phyloP scores from a whole-genome alignment of 2,797 vertebrate genomes.

The Sebastiscus albofasciatus region DNA sequence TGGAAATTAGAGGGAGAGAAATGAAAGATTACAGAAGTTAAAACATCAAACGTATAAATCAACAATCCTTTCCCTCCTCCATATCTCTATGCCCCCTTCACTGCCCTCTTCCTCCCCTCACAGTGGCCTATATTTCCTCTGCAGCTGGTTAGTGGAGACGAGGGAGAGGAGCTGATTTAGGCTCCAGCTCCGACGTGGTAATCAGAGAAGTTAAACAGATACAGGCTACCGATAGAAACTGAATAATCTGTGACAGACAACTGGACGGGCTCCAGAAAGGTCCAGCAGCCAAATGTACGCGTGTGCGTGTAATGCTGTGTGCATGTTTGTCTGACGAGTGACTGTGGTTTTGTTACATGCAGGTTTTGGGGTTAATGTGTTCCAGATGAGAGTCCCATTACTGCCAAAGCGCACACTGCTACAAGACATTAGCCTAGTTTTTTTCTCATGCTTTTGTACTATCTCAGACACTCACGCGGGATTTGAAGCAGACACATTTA shows the following conservation, averaged over 20 bases:
- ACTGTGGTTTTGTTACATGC: slow-evolving; percentile 60
- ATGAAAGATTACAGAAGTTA: background rate
- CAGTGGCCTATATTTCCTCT: slow-evolving; percentile 57
- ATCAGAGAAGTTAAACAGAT: slow-evolving; percentile 68
- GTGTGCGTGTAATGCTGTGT: background rate
- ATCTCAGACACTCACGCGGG: background rate
- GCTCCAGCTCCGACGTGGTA: slow-evolving; percentile 39
- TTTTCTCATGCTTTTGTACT: slow-evolving; percentile 2
- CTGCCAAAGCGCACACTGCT: slow-evolving; percentile 49
- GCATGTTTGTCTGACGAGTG: slow-evolving; percentile 32
- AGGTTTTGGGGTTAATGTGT: slow-evolving; percentile 70
- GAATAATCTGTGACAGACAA: slow-evolving; percentile 46
- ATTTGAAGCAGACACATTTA: background rate
- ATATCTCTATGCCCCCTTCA: background rate
- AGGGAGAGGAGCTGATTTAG: slow-evolving; percentile 58
- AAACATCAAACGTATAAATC: slow-evolving; percentile 14
- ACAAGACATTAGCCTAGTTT: slow-evolving; percentile 58
- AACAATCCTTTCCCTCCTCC: background rate
- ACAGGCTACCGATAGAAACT: slow-evolving; percentile 46
- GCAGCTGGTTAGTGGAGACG: slow-evolving; percentile 53
- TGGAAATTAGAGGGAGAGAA: background rate
- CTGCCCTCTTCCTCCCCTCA: slow-evolving; percentile 32
- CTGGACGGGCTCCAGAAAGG: slow-evolving; percentile 33
- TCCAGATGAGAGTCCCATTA: slow-evolving; percentile 65
- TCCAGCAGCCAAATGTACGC: slow-evolving; percentile 7